Evolutionary conservation across 2,888 invertebrate genomes (phyloP).

Genomic region (Lampropteryx suffumata): DNA sequence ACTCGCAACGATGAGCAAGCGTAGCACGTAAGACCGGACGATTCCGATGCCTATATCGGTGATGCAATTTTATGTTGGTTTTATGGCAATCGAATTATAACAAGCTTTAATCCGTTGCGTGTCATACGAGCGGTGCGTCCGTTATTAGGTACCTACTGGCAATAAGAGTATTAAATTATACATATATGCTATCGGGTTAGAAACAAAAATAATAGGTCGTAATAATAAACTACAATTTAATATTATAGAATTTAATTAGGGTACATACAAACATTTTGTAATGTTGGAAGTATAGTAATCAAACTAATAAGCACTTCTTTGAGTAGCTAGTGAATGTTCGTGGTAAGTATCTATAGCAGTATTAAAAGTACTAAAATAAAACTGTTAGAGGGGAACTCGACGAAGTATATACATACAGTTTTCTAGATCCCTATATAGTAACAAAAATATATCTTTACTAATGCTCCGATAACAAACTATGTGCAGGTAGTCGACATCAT

Average conservation of each 20-base stretch:
- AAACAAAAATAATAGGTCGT: background rate
- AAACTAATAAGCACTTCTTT: conserved; percentile 79
- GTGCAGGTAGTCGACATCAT: conserved; percentile 21
- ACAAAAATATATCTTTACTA: conserved; percentile 40
- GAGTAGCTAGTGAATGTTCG: conserved; percentile 73
- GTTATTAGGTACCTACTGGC: no score
- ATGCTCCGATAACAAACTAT: conserved; percentile 28
- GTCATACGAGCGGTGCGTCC: no score
- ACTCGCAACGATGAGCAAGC: no score
- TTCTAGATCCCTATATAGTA: conserved; percentile 36
- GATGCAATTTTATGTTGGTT: no score
- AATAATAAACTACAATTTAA: conserved; percentile 63
- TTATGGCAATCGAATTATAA: no score
- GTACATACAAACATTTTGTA: conserved; percentile 82
- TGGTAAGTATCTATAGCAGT: conserved; percentile 59
- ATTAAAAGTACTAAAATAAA: conserved; percentile 47
- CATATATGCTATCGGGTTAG: no score
- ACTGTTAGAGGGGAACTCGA: conserved; percentile 63
- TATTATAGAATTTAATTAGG: conserved; percentile 82
- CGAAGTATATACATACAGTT: conserved; percentile 35
- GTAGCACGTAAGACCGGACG: no score
- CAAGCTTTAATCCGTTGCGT: no score
- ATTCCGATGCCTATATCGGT: no score
- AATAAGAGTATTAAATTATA: no score
- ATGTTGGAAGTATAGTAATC: conserved; percentile 79